These are phyloP conservation scores for Bergia sp. DNA, from an alignment of 92 coral and sea anemone genomes.

Conservation along the genomic window DNA sequence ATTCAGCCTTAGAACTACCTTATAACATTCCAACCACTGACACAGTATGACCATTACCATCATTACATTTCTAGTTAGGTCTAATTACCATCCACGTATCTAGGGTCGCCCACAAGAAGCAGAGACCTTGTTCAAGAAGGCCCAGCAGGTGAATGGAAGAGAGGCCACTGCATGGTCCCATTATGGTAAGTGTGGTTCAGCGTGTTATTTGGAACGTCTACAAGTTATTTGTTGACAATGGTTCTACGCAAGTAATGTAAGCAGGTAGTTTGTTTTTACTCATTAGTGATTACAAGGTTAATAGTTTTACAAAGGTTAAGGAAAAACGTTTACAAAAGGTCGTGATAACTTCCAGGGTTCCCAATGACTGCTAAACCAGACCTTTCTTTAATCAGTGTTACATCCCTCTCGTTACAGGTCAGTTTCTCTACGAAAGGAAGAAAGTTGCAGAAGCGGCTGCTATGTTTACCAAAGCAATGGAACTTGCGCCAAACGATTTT, in stretches of 20 bases:
- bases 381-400: neutral
- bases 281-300: neutral
- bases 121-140: conserved; percentile 73
- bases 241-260: no score
- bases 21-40: neutral
- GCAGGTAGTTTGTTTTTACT: no score
- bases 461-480: conserved; percentile 76
- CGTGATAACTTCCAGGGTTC: neutral
- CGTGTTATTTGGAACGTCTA: neutral
- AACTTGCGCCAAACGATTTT: conserved; percentile 75
- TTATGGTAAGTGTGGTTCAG: conserved; percentile 58
- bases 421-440: conserved; percentile 71
- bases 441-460: conserved; percentile 69
- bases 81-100: neutral
- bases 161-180: conserved; percentile 86
- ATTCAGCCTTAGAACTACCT: no score
- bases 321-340: neutral
- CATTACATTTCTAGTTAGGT: neutral
- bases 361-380: neutral
- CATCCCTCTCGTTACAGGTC: conserved; percentile 49
- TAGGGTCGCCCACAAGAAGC: conserved; percentile 83
- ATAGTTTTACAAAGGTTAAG: neutral
- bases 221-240: neutral
- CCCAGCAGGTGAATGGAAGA: conserved; percentile 63
- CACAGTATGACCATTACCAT: neutral